Base-by-base conservation (phyloP, 2,113 vertebrate species). In the Otocyon megalotis region DNA sequence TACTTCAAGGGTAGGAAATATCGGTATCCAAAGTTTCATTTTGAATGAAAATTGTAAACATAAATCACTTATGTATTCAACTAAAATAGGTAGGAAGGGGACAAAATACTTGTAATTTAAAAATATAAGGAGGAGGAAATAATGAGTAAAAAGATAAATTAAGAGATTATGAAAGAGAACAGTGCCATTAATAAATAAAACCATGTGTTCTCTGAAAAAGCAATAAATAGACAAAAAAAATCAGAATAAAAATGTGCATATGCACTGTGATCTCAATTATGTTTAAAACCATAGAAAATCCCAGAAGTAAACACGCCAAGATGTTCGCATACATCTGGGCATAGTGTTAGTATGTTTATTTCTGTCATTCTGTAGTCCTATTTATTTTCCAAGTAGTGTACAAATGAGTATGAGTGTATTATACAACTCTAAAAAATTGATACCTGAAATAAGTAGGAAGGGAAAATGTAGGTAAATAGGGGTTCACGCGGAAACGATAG, bases 121-220 rank as follows among this genome's bases (percentile, higher is more conserved):
- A 90, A 95, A 74, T 85, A n/a, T 24, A 22, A 88, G 91, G 79
- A 62, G 37, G 87, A 95, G 84, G 62, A 94, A 96, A 77, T 79
- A 67, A 60, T 58, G 32, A 76, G 91, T 93, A 30, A 92, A 56
- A 87, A 86, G 62, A 67, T 83, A 74, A 88, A 95, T 96, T 43
- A 96, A 85, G 81, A 76, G 79, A 71, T 77, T 88, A 50, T 71
- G 79, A 92, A 79, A 74, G 71, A 87, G 48, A 76, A 53, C 28
- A 30, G 13, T 24, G 53, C 80, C 94, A 37, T 62, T 79, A 85
- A 48, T 58, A 76, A 94, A 65, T 26, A 60, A 88, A 95, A 82
- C 71, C 92, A 85, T n/a, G 86, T 96, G 89, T 77, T 81, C 89
- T 65, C 65, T 43, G 74, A 93, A 87, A 77, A 50, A 63, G 35